These are phyloP conservation scores for Babyrousa celebensis DNA, from an alignment of 2,797 vertebrate genomes.

Conservation along the genomic window DNA sequence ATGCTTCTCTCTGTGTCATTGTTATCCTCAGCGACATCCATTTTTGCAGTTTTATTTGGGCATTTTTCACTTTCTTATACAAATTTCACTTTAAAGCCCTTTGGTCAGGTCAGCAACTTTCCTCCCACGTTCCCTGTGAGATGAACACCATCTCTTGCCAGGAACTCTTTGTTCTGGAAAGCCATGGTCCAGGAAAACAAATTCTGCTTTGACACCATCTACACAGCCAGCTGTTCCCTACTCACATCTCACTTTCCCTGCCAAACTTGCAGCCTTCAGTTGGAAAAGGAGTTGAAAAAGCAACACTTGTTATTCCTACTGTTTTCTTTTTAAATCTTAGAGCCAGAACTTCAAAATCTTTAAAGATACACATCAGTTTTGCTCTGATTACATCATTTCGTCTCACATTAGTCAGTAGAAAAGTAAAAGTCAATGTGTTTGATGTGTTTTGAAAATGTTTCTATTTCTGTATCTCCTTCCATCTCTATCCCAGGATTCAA, in stretches of 20 bases:
- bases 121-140: constrained; percentile 60
- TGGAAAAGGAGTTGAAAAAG: constrained; percentile 67
- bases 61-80: constrained; percentile 78
- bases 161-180: constrained; percentile 80
- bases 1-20: constrained; percentile 29
- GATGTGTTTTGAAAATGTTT: neutral
- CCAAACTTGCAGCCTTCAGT: constrained; percentile 27
- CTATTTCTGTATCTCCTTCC: neutral
- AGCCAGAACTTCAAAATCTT: constrained; percentile 30
- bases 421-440: neutral
- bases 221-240: constrained; percentile 78
- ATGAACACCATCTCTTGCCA: constrained; percentile 66
- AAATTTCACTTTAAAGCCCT: constrained; percentile 80
- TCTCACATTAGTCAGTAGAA: neutral
- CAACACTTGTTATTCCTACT: constrained; percentile 5
- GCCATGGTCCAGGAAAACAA: constrained; percentile 72
- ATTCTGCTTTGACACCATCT: constrained; percentile 66
- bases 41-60: constrained; percentile 67
- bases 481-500: neutral
- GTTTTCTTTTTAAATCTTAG: neutral
- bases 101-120: constrained; percentile 79
- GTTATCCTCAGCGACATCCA: constrained; percentile 44
- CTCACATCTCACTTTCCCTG: constrained; percentile 38
- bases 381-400: neutral
- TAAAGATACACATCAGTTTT: constrained; percentile 4